Percentiles rank a stretch among this genome's conserved stretches.
phyloP scores from a whole-genome alignment of 2,888 invertebrate species.

The Auanema sp. region DNA sequence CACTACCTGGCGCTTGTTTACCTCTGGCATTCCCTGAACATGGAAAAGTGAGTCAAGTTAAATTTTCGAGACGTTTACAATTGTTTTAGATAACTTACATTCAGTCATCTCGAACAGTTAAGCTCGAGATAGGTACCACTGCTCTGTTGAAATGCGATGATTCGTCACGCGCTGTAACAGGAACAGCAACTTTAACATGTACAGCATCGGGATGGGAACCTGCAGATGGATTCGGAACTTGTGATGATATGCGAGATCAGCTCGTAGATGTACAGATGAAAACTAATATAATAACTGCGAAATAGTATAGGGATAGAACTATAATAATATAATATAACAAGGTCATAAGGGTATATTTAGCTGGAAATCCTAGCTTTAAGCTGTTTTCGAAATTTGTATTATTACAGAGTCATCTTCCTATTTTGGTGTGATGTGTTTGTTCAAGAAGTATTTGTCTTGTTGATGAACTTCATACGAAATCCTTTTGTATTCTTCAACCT shows the following conservation, averaged over 20 bases:
- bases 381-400: too few species aligned
- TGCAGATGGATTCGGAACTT: conserved; percentile 31
- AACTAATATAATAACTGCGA: too few species aligned
- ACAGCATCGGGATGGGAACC: conserved; percentile 31
- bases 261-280: too few species aligned
- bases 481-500: too few species aligned
- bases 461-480: too few species aligned
- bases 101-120: conserved; percentile 29
- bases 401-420: too few species aligned
- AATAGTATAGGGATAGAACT: too few species aligned
- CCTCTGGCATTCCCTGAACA: conserved; percentile 33
- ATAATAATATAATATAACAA: too few species aligned
- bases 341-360: too few species aligned
- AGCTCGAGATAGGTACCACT: conserved; percentile 40
- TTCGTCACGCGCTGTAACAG: conserved; percentile 32
- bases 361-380: too few species aligned
- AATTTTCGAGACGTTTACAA: neutral
- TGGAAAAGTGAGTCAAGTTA: conserved; percentile 20
- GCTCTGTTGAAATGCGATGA: conserved; percentile 41
- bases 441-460: too few species aligned
- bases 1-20: conserved; percentile 25
- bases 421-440: too few species aligned
- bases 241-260: conserved; percentile 17
- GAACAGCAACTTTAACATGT: conserved; percentile 33
- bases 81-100: conserved; percentile 31